Base-by-base conservation (phyloP, 1,140 invertebrate genomes). In the Drosophila erecta region DNA sequence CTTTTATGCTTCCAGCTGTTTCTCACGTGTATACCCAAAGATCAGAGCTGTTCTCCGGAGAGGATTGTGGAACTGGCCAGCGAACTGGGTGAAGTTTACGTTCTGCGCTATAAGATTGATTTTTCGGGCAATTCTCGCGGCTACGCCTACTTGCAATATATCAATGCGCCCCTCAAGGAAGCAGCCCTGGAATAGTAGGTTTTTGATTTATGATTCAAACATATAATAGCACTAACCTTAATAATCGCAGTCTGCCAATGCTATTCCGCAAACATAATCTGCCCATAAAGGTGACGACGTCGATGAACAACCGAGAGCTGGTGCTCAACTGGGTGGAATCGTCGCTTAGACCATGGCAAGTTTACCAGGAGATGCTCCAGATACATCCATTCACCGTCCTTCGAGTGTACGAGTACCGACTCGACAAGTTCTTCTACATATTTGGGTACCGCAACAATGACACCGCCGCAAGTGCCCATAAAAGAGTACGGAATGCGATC, bases 121-220 rank as follows among this genome's bases (percentile, higher is more conserved):
- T 85, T 60, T 49, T 15, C 38, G 0, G 67, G 71, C 0, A 4
- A 5, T 0, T 51, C 61, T 10, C 85, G 85, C 0, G 86, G 86
- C 2, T 90, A 49, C 46, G 85, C 85, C 15, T 90, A 73, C 8
- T 41, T 90, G 33, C 85, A 90, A 41, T 90, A 81, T 11, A 53
- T 90, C 1, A 57, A 78, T 17, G 37, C 20, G 24, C 7, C 7
- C 1, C 49, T 35, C 12, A 60, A 61, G n/a, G 3, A 22, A 20
- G 14, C 15, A 3, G 79, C 78, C 1, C 1, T 80, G 3, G 1
- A 35, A 7, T 7, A 15, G 79, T 81, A 17, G 46, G 65, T 47
- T n/a, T n/a, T 30, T 4, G 3, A 0, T 2, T 2, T 37, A 1
- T 1, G 5, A 15, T 41, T 8, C 11, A 20, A 4, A 15, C 10